Base-by-base conservation (phyloP, 2,888 invertebrate genomes). In the Cephus nigrinus region DNA sequence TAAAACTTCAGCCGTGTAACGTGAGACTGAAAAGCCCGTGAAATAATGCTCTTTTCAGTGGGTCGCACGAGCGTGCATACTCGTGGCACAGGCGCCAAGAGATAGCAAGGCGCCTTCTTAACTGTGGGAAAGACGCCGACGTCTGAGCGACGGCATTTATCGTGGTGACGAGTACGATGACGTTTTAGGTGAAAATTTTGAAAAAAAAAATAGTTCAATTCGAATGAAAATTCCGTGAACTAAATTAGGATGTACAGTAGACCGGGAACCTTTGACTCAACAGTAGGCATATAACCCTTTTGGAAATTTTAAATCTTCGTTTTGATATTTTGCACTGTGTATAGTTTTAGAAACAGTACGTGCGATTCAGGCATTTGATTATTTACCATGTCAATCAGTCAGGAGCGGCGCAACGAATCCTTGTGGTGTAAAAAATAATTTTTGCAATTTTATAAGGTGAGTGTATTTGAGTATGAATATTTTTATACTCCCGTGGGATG, bases 51-150 rank as follows among this genome's bases (percentile, higher is more conserved):
- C 86, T 30, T 71, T 71, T 71, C 71, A 33, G 71, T 71, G 71
- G 32, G 71, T 71, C 71, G 71, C 33, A 71, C 31, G 71, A 32
- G 71, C 71, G 71, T 71, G 71, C 31, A 71, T 33, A 33, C 55
- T 55, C 74, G 34, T 69, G 55, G 35, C 34, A 35, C 78, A 82
- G 88, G 88, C 89, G 88, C 88, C 88, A 85, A 86, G 85, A 87
- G 88, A 89, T 89, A 88, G 85, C 83, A 83, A 83, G 87, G 88
- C 88, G 88, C 89, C 88, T 88, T 85, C 82, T 85, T 84, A 86
- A 90, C 86, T 90, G 89, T 90, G 89, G 90, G 89, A 89, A 88
- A 89, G 85, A 80, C 85, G 86, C 84, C 84, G 84, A 84, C 84
- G 87, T 87, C 86, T 86, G 71, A 71, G 71, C 71, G 32, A 31